Base-by-base conservation (phyloP, 1,140 invertebrate genomes). In the Meloidogyne exigua region DNA sequence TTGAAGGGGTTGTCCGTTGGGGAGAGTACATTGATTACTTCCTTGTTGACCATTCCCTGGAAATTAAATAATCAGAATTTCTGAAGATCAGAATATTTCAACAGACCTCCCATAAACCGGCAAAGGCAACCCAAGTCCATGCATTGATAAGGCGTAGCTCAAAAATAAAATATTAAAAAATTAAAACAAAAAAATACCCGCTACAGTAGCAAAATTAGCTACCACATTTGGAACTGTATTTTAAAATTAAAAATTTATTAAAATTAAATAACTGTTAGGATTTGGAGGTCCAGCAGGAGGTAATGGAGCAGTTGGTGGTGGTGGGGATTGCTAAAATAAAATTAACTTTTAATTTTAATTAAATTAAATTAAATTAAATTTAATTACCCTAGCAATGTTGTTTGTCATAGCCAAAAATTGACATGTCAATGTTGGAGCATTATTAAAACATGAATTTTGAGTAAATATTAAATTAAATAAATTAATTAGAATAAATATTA, bases 121-220 rank as follows among this genome's bases (percentile, higher is more conserved):
- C 73, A 82, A n/a, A 84, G 66, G 70, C 79, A 82, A 64, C 83
- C 83, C 21, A 82, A 71, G 32, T 84, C 82, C 79, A 84, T 81
- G 71, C 81, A 82, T 69, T 84, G 82, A 39, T 79, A 81, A 2
- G 80, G 72, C 0, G 80, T 84, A 10, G 71, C 26, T 9, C n/a
- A n/a, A n/a, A n/a, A n/a, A n/a, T n/a, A n/a, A n/a, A n/a, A n/a
- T n/a, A n/a, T n/a, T n/a, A n/a, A n/a, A n/a, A n/a, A n/a, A n/a
- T n/a, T n/a, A n/a, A n/a, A n/a, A n/a, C n/a, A n/a, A n/a, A n/a
- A n/a, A n/a, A n/a, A n/a, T n/a, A n/a, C n/a, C n/a, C n/a, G 81
- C 74, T 21, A 84, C 75, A 21, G 82, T 70, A 1, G 78, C 76
- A 63, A 84, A 68, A 62, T 82, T 83, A 21, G 76, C 82, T n/a